Percentiles rank a stretch among this genome's conserved stretches.
Conservation (phyloP, 2,797 vertebrate species). For the Artibeus lituratus region DNA sequence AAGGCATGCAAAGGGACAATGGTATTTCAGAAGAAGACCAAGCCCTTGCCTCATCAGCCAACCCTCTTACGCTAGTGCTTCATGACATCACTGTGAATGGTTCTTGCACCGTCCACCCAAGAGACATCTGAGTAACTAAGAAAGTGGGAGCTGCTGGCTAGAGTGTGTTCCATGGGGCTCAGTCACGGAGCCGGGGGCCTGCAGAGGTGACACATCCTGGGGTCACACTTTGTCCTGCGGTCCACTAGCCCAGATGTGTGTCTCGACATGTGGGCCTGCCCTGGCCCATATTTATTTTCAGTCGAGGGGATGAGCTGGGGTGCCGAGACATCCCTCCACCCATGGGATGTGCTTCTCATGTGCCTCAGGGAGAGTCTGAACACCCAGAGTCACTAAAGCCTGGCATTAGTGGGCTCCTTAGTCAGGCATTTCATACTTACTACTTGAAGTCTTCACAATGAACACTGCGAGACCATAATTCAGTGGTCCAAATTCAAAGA, state of each 20-base stretch:
- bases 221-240: not conserved
- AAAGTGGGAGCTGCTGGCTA: not conserved
- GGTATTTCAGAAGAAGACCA: not conserved
- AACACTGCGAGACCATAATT: not conserved
- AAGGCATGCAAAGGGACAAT: not conserved
- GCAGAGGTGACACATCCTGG: not conserved
- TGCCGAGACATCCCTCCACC: not conserved
- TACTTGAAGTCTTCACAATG: not conserved
- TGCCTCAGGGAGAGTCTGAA: not conserved
- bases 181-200: not conserved
- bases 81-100: not conserved
- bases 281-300: not conserved
- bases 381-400: too few species aligned
- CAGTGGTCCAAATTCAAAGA: not conserved
- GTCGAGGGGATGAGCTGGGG: too few species aligned
- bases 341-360: not conserved
- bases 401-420: not conserved
- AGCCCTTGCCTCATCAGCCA: rapidly evolving
- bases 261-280: not conserved
- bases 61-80: too few species aligned
- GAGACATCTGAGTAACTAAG: not conserved
- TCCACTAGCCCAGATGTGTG: not conserved
- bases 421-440: rapidly evolving
- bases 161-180: not conserved
- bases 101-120: not conserved